Evolutionary conservation across 2,797 vertebrate species (phyloP), one percentile per base, ranked within the genome.

Genomic region (Calcarius lapponicus): DNA sequence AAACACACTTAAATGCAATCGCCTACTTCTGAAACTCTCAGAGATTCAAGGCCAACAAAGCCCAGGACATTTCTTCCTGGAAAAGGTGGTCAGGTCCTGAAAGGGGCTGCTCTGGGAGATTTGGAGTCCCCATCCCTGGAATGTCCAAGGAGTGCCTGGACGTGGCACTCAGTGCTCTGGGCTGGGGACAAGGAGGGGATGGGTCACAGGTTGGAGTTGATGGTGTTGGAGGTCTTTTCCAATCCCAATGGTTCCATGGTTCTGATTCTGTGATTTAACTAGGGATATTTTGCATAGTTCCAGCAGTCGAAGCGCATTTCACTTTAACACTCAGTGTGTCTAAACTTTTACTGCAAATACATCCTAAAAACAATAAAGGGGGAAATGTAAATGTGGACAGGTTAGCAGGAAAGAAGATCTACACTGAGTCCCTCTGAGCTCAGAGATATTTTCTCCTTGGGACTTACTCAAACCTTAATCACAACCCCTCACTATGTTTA

Each of bases 121-220:
- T 13, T 65, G 34, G 10, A 42, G 21, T 53, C 0, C 15, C 21
- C 73, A 40, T 12, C 14, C 26, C 26, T 72, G 31, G 5, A 65
- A 15, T 34, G 34, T 4, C 58, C 64, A 2, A 25, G 32, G 56
- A 75, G 10, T 5, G 11, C 0, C 64, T 64, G 51, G 43, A 51
- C 0, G 0, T 64, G 57, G 15, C 73, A 42, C 53, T 78, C n/a
- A 47, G 60, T 1, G 65, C 45, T 65, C 58, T 65, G 58, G 8
- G 20, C 38, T 70, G n/a, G 54, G 8, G 51, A 65, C 21, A 32
- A 53, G 26, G 32, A 51, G 9, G 20, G 17, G 1, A 15, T n/a
- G 0, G 6, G 57, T 2, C n/a, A 66, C 34, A 32, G n/a, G 1
- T 20, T 1, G n/a, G 51, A 11, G 6, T 34, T 0, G 0, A 10